Conservation (phyloP, 2,888 invertebrate species). For the Lomographa bimaculata region DNA sequence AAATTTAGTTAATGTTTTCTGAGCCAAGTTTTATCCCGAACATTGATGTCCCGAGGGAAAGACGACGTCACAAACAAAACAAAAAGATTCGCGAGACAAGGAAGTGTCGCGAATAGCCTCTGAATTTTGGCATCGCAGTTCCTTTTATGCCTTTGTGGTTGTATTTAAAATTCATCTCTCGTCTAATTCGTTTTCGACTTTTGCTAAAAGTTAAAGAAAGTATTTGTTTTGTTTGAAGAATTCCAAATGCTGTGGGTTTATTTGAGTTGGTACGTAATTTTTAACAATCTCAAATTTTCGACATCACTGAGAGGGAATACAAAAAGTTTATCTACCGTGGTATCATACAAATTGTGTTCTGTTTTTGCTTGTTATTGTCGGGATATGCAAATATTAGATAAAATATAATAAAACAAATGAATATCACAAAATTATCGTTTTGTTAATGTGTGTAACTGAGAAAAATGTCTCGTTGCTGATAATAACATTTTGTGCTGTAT, state of each 20-base stretch:
- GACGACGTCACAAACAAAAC: slow-evolving; percentile 49
- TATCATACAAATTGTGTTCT: no score
- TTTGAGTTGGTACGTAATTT: slow-evolving; percentile 13
- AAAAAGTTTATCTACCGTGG: no score
- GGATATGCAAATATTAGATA: no score
- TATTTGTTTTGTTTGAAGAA: slow-evolving; percentile 28
- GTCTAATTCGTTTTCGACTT: slow-evolving; percentile 36
- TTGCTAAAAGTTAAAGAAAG: slow-evolving; percentile 34
- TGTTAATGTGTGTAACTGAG: no score
- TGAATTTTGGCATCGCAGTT: slow-evolving; percentile 41
- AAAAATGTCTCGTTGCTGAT: no score
- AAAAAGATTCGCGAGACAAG: slow-evolving; percentile 50
- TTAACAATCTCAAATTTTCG: slow-evolving; percentile 4
- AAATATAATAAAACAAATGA: no score
- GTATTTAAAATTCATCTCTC: slow-evolving; percentile 38
- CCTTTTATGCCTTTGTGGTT: slow-evolving; percentile 27
- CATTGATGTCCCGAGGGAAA: slow-evolving; percentile 44
- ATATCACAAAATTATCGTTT: no score
- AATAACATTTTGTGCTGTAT: no score
- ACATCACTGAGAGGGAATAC: not conserved
- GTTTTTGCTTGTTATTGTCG: no score
- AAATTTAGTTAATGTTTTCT: slow-evolving; percentile 45
- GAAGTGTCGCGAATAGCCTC: slow-evolving; percentile 43
- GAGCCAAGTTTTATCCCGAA: slow-evolving; percentile 44
- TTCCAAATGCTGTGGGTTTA: slow-evolving; percentile 22